Conservation (phyloP, 2,113 vertebrate species). For the Zapus hudsonius region DNA sequence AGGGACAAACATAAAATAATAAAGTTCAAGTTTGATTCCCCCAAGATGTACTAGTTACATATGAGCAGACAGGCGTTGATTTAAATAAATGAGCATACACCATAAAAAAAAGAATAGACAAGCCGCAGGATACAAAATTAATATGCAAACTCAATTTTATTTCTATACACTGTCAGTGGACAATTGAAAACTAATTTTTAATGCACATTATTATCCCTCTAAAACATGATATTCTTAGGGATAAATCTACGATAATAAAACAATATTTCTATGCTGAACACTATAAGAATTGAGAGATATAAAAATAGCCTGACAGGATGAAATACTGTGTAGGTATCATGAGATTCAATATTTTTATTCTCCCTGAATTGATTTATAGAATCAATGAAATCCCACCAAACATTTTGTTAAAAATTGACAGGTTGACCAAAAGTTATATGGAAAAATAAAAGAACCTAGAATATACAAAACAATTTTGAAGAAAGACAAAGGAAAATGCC, state of each 20-base stretch:
- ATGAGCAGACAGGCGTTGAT: not conserved
- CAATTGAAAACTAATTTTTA: slow-evolving; percentile 34
- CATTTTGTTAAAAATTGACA: slow-evolving; percentile 37
- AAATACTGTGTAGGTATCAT: too few relatives aligned
- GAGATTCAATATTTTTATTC: slow-evolving; percentile 4
- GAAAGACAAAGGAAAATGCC: not conserved
- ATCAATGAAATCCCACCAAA: not conserved
- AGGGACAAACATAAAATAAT: not conserved
- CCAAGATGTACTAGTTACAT: not conserved
- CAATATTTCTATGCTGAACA: not conserved
- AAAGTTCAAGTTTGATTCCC: not conserved
- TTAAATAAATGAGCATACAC: not conserved
- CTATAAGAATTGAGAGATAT: not conserved
- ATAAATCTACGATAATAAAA: not conserved
- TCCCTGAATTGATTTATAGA: not conserved
- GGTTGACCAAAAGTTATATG: not conserved
- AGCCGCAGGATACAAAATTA: not conserved
- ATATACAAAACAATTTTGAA: not conserved
- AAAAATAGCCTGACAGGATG: too few relatives aligned
- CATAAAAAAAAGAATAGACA: too few relatives aligned
- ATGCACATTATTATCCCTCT: not conserved
- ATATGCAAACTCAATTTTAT: not conserved
- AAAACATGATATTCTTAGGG: not conserved
- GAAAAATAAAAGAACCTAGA: not conserved
- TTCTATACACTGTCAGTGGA: slow-evolving; percentile 4